phyloP scores from a whole-genome alignment of 2,888 invertebrate genomes.

The Apotomis turbidana region DNA sequence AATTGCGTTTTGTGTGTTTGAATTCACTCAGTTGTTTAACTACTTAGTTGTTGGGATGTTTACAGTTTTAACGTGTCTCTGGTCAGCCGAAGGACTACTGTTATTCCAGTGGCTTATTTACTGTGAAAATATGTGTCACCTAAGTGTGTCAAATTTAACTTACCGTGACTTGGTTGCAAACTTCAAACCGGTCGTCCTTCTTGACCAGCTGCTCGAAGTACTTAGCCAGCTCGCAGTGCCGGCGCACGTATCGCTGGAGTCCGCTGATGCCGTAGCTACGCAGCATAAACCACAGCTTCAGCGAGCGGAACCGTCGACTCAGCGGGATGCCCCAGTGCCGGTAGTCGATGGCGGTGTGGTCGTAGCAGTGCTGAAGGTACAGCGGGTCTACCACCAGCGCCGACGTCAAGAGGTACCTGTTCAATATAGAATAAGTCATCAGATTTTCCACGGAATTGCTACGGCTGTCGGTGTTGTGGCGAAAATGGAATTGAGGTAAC shows the following conservation, averaged over 20 bases:
- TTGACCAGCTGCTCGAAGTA: conserved; percentile 92
- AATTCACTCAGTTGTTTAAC: too few species aligned
- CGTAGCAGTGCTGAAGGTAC: conserved; percentile 98
- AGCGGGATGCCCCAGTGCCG: conserved; percentile 99
- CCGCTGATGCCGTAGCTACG: conserved; percentile 97
- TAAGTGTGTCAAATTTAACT: not conserved
- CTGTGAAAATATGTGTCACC: too few species aligned
- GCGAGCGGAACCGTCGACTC: conserved; percentile 96
- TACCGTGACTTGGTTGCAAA: conserved; percentile 96
- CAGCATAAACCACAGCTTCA: conserved; percentile 99
- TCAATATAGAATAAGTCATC: not conserved
- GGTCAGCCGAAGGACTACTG: too few species aligned
- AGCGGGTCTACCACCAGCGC: conserved; percentile 99
- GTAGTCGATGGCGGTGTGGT: conserved; percentile 95
- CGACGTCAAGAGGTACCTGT: conserved; percentile 93
- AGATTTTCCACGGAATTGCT: too few species aligned
- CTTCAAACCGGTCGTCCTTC: conserved; percentile 93
- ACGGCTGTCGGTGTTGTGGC: too few species aligned
- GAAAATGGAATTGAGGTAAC: too few species aligned
- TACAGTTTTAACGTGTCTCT: too few species aligned
- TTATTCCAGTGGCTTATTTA: too few species aligned
- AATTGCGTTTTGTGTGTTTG: too few species aligned
- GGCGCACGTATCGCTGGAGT: conserved; percentile 95
- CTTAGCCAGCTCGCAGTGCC: conserved; percentile 95
- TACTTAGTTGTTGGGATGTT: too few species aligned